phyloP scores from a whole-genome alignment of 2,797 vertebrate species.

The Enoplosus armatus region DNA sequence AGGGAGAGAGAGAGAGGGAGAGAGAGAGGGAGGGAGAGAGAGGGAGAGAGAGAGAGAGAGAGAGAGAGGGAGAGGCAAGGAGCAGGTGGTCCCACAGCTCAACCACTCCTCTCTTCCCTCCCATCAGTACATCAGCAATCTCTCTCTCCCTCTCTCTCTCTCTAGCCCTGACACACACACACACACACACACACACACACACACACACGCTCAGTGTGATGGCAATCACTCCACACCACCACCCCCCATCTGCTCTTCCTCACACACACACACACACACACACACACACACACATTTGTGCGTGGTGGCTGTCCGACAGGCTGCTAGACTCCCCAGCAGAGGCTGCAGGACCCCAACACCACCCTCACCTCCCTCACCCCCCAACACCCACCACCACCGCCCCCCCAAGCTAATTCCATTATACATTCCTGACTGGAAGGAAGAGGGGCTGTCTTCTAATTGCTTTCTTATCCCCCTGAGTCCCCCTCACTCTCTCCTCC shows the following conservation, averaged over 20 bases:
- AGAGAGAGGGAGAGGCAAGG: too few relatives aligned
- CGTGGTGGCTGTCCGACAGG: slow-evolving; percentile 67
- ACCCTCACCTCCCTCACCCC: slow-evolving; percentile 10
- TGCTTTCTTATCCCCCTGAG: slow-evolving; percentile 89
- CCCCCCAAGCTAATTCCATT: slow-evolving; percentile 85
- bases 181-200: slow-evolving; percentile 7
- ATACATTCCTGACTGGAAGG: slow-evolving; percentile 87
- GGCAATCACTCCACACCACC: slow-evolving; percentile 45
- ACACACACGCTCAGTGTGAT: slow-evolving; percentile 22
- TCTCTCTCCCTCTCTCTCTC: slow-evolving; percentile 32
- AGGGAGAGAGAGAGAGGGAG: slow-evolving; percentile 19
- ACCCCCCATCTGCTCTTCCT: slow-evolving; percentile 48
- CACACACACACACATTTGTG: slow-evolving; percentile 35
- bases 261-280: slow-evolving; percentile 43
- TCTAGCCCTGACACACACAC: slow-evolving; percentile 25
- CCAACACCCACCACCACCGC: not conserved
- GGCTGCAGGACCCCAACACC: slow-evolving; percentile 53
- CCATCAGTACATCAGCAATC: slow-evolving; percentile 64
- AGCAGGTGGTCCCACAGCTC: slow-evolving; percentile 77
- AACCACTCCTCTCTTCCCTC: slow-evolving; percentile 61
- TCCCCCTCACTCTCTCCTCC: slow-evolving; percentile 65
- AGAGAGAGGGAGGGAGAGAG: slow-evolving; percentile 21
- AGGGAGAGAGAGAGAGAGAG: slow-evolving; percentile 16
- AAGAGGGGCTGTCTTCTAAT: slow-evolving; percentile 88
- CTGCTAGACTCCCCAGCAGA: slow-evolving; percentile 77